Evolutionary conservation across 2,113 vertebrate genomes (phyloP), one percentile per base, ranked within the genome.

Genomic region (Embiotoca jacksoni): DNA sequence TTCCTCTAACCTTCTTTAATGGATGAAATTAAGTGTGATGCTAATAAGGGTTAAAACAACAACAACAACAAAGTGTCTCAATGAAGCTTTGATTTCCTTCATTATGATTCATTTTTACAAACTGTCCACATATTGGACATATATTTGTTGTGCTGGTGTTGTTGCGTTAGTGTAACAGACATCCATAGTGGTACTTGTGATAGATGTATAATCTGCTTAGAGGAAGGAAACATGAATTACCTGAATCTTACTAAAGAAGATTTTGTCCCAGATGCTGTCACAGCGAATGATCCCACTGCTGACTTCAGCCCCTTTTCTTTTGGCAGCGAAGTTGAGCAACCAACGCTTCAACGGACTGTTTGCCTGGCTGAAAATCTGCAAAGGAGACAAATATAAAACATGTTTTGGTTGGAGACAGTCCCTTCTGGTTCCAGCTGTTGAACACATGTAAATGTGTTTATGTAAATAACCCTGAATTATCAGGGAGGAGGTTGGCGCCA

Each of bases 181-280:
- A 11, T 44, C 41, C 9, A 10, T 10, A 44, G 5, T 44, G 41
- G 10, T 11, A 44, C 41, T 3, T 10, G 41, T 44, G 41, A 44
- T 11, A 44, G 41, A 11, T 44, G 10, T 44, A 7, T 7, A 41
- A 9, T 41, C 39, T 1, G 39, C 39, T 41, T 41, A 44, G 41
- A 3, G 41, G 3, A 44, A 11, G 31, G 37, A 67, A 65, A 62
- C 15, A 6, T 15, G 2, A 2, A 47, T 86, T 82, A 94, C 98
- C 98, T 99, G 98, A 86, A 99, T 96, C 89, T 97, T 99, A 79
- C 94, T 95, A 90, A 99, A 99, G 94, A 99, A 97, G 7, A 99
- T 93, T 88, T 96, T 97, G 80, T 99, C 98, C 98, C 98, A 99
- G 62, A 99, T 77, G 85, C 97, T 99, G 93, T 99, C 95, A 53